Evolutionary conservation across 2,797 vertebrate species (phyloP), one percentile per base, ranked within the genome.

Genomic region (Pachyuromys duprasi): DNA sequence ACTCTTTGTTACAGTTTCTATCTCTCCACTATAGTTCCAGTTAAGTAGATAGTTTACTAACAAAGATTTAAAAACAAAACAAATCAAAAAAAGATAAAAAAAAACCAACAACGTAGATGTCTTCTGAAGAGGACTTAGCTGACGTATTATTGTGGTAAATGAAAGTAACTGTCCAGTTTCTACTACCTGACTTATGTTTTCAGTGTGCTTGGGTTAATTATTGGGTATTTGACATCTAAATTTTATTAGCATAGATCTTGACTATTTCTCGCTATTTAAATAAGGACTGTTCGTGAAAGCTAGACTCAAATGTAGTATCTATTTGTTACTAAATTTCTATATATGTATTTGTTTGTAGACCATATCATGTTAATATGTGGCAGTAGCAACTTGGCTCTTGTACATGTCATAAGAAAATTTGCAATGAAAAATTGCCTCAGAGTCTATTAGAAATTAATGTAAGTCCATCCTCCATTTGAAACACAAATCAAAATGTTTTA

Each of bases 151-250:
- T 39, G 5, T 42, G 78, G 87, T 18, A 95, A 94, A 39, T 81
- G 53, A 3, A 90, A 91, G 14, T 84, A 67, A 0, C n/a, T 92
- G 8, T 69, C 69, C 3, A 67, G 24, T 78, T 89, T 89, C 65
- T 93, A 81, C 67, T 63, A 86, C n/a, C 26, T 65, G 42, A 31
- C 17, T 89, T 94, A 42, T 5, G 62, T 15, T 92, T 91, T 79
- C 24, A 45, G 45, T 79, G 42, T 94, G 63, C 28, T 88, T 95
- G 13, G 45, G 79, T 92, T 97, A 57, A 86, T 88, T 91, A 49
- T 42, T 63, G 22, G 60, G 8, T 14, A 24, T 36, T 45, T 87
- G 17, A 14, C 45, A 72, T 72, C 45, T 93, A 83, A 57, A 33
- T 93, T 95, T 69, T 36, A n/a, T 75, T 89, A 8, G 3, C 20